Evolutionary conservation across 1,140 invertebrate species (phyloP), one percentile per base, ranked within the genome.

Genomic region (Caenorhabditis briggsae): DNA sequence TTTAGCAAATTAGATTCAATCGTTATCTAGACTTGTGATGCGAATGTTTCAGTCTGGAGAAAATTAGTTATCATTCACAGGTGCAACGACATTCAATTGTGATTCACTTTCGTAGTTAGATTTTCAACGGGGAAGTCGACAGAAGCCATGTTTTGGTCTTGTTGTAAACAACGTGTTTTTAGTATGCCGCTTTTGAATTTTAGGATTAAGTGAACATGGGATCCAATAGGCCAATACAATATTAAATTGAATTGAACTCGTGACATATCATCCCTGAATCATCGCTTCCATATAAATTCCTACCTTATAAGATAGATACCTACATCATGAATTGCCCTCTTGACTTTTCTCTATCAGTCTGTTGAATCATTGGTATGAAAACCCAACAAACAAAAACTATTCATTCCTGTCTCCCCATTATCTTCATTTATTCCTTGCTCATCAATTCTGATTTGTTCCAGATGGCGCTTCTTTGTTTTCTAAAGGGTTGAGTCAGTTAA

Each of bases 401-500:
- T 53, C 16, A 16, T 53, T 53, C 50, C 11, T 53, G 16, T 16
- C 50, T 53, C 50, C 9, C 33, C 33, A 33, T 33, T 33, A 33
- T 33, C 1, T 3, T 58, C 56, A 61, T 61, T 61, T 20, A 20
- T 61, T 61, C 18, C 11, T 25, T 2, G n/a, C 59, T 25, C 59
- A 20, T 25, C 23, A 61, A 20, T 33, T 25, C 11, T 20, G 5
- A 7, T n/a, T n/a, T 58, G n/a, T 58, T n/a, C n/a, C 56, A 58
- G n/a, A n/a, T n/a, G 16, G 14, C 18, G 12, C 12, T 61, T 61
- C 59, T 25, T 25, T 33, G 1, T 61, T 20, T 5, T 61, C 25
- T 25, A 1, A 25, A 8, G 23, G 23, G 64, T 70, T 70, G 33
- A 70, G 64, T 70, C 64, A 70, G 64, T 43, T 70, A n/a, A 70